A percentile compares a stretch with the other conserved stretches of the same genome.
Conservation (phyloP, 64 coral and sea anemone species). For the Exaiptasia diaphana region DNA sequence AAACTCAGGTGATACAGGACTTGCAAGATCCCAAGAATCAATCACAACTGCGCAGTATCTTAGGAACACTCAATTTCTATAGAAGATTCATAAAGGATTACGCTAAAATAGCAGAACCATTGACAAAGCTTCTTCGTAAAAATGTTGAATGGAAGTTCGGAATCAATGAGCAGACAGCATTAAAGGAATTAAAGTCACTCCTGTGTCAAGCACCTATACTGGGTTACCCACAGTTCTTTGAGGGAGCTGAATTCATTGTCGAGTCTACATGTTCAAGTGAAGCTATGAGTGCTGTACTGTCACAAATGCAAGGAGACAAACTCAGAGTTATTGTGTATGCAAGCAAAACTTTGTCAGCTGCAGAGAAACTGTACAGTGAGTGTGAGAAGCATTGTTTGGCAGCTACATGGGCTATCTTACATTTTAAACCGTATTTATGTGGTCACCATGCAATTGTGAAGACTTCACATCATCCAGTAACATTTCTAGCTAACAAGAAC, state of each 20-base stretch:
- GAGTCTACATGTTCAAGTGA: background rate
- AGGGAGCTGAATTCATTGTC: background rate
- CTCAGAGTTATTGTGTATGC: background rate
- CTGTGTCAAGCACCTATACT: background rate
- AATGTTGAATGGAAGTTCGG: background rate
- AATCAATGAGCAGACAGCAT: background rate
- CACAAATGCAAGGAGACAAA: background rate
- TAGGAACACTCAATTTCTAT: background rate
- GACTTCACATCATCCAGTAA: constrained; percentile 10
- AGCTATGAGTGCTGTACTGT: background rate
- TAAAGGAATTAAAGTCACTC: background rate
- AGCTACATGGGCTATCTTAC: background rate
- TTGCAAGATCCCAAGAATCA: background rate
- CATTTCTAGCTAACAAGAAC: background rate
- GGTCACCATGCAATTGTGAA: background rate
- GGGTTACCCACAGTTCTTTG: background rate
- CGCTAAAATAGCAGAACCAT: background rate
- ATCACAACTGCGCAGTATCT: background rate
- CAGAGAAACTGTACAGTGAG: background rate
- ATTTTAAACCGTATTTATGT: background rate
- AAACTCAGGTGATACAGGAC: background rate
- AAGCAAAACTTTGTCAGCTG: background rate
- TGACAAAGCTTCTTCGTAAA: background rate
- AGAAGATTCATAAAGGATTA: background rate
- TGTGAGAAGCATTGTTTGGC: background rate